These are phyloP conservation scores for Prionace glauca DNA, from an alignment of 2,797 vertebrate genomes.

Conservation along the genomic window DNA sequence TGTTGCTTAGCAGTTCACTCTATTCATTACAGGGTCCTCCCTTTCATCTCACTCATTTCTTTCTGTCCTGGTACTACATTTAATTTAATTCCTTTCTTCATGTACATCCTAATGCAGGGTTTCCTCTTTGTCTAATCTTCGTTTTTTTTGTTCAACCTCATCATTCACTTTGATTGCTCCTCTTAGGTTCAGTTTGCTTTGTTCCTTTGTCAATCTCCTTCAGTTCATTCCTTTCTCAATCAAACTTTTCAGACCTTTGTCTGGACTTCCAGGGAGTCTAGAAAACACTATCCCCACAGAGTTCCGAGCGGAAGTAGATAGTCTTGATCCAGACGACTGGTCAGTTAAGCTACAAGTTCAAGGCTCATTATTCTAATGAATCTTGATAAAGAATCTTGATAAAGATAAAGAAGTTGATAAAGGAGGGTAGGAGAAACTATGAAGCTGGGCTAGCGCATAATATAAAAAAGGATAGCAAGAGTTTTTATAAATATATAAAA, in stretches of 20 bases:
- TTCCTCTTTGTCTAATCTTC: not conserved
- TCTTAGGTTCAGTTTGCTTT: not conserved
- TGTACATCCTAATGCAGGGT: not conserved
- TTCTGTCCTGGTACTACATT: not conserved
- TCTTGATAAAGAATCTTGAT: too few species aligned
- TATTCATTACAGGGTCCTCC: not conserved
- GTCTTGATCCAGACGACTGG: too few species aligned
- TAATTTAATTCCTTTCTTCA: not conserved
- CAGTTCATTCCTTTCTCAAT: not conserved
- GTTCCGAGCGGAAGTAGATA: too few species aligned
- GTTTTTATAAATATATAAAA: too few species aligned
- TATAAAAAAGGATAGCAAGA: too few species aligned
- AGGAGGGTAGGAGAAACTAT: too few species aligned
- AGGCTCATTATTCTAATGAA: too few species aligned
- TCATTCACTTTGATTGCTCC: not conserved
- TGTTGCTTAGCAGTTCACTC: not conserved
- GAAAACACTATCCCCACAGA: too few species aligned
- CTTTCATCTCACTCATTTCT: not conserved
- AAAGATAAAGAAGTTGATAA: too few species aligned
- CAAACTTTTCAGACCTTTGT: not conserved
- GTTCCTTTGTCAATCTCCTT: not conserved
- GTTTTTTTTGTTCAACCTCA: not conserved
- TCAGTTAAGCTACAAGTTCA: too few species aligned
- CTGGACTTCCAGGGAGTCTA: not conserved
- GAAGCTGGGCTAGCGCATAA: too few species aligned